phyloP scores from a whole-genome alignment of 2,797 vertebrate genomes.

The Xiphophorus birchmanni region DNA sequence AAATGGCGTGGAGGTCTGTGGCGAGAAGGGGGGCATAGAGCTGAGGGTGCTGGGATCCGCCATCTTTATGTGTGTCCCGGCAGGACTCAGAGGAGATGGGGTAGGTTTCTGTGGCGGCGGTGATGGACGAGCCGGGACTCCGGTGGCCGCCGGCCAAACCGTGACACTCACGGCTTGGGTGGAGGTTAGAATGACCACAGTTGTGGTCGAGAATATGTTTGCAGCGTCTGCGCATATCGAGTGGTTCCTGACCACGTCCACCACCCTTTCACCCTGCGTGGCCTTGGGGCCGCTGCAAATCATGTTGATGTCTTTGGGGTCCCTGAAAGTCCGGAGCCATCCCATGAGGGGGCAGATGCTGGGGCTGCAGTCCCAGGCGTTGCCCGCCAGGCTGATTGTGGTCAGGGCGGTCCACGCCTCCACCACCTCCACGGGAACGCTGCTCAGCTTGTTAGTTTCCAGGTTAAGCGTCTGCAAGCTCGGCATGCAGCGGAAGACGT shows the following conservation, averaged over 20 bases:
- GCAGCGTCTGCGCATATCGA: slow-evolving; percentile 83
- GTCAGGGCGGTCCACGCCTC: slow-evolving; percentile 91
- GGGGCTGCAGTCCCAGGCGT: slow-evolving; percentile 94
- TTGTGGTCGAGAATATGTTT: slow-evolving; percentile 74
- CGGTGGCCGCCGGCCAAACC: slow-evolving; percentile 70
- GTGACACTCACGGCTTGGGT: slow-evolving; percentile 67
- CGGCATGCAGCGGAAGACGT: slow-evolving; percentile 93
- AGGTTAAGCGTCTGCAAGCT: slow-evolving; percentile 93
- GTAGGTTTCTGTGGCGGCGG: slow-evolving; percentile 78
- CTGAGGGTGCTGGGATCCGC: slow-evolving; percentile 54
- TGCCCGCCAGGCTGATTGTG: slow-evolving; percentile 91
- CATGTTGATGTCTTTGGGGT: slow-evolving; percentile 92
- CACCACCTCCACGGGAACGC: slow-evolving; percentile 90
- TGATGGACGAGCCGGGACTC: slow-evolving; percentile 74
- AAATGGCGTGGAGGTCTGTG: slow-evolving; percentile 55
- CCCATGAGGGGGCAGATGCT: slow-evolving; percentile 92
- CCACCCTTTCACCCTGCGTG: slow-evolving; percentile 90
- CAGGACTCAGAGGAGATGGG: slow-evolving; percentile 75
- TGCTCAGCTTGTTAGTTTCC: slow-evolving; percentile 96
- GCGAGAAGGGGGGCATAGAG: slow-evolving; percentile 50
- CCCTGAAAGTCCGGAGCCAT: slow-evolving; percentile 91
- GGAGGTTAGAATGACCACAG: slow-evolving; percentile 45
- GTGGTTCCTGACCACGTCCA: slow-evolving; percentile 89
- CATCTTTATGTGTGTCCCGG: slow-evolving; percentile 63
- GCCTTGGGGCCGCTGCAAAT: slow-evolving; percentile 94